phyloP scores from a whole-genome alignment of 2,888 invertebrate genomes.

The Sinotaia quadrata region DNA sequence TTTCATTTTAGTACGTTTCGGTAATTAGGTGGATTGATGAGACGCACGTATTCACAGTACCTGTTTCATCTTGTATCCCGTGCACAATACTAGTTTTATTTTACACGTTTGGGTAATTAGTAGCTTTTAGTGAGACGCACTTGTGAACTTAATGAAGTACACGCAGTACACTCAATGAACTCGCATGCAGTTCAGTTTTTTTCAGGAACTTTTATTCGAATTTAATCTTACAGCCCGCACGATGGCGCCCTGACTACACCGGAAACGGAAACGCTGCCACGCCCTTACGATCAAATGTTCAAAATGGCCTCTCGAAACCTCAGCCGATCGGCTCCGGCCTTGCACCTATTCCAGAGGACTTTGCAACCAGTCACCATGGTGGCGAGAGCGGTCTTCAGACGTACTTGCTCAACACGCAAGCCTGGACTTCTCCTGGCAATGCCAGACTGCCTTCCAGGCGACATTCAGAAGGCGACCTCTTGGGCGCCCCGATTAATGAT shows the following conservation, averaged over 20 bases:
- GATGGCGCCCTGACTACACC: constrained; percentile 29
- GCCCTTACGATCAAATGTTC: no score
- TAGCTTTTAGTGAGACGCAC: no score
- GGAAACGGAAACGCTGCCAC: neutral
- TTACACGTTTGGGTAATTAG: no score
- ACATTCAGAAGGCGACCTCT: constrained; percentile 21
- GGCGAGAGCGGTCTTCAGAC: neutral
- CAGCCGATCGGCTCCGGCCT: neutral
- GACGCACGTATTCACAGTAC: no score
- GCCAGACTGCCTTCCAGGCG: neutral
- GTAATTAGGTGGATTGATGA: no score
- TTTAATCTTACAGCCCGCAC: constrained; percentile 21
- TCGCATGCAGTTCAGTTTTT: no score
- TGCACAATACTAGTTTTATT: no score
- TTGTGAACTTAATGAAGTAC: no score
- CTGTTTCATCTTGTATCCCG: no score
- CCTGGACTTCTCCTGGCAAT: neutral
- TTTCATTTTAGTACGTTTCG: no score
- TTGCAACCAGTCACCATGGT: neutral
- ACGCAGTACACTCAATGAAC: no score
- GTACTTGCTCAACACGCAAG: neutral
- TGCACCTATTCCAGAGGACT: constrained; percentile 23
- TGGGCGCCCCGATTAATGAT: neutral
- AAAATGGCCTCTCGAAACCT: neutral
- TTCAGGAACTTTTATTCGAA: no score